These are phyloP conservation scores for Parus major DNA, from an alignment of 2,113 vertebrate genomes.

Conservation along the genomic window DNA sequence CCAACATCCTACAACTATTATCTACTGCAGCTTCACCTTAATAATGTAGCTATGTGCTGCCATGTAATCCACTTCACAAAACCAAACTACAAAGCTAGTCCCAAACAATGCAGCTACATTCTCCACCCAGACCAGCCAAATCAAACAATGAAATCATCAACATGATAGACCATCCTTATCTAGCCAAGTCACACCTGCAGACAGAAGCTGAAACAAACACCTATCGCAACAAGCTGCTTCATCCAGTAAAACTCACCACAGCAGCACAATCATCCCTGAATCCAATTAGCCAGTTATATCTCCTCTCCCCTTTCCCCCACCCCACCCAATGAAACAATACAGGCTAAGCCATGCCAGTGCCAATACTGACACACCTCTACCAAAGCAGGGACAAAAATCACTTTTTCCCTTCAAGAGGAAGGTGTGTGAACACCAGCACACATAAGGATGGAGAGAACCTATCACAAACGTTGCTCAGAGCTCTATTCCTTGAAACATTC, in stretches of 20 bases:
- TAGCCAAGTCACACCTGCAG: constrained; percentile 54
- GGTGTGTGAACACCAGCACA: background rate
- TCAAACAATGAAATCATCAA: constrained; percentile 63
- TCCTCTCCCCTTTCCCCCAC: constrained; percentile 34
- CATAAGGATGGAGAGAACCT: background rate
- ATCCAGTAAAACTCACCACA: constrained; percentile 43
- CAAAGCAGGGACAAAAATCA: background rate
- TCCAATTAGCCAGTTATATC: background rate
- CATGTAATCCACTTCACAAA: constrained; percentile 30
- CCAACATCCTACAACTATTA: constrained; percentile 13
- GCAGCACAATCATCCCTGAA: constrained; percentile 22
- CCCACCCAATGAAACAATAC: constrained; percentile 18
- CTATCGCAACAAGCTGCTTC: constrained; percentile 41
- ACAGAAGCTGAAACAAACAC: constrained; percentile 50
- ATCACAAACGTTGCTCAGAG: background rate
- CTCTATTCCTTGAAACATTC: background rate
- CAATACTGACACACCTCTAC: constrained; percentile 23
- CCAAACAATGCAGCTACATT: constrained; percentile 48
- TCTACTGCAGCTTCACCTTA: constrained; percentile 42
- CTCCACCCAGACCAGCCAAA: constrained; percentile 61
- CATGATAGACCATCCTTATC: constrained; percentile 53
- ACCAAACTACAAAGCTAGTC: constrained; percentile 43
- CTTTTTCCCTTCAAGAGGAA: background rate
- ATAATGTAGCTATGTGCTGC: background rate
- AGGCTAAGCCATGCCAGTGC: background rate